These are phyloP conservation scores for Pantherophis vulpinus DNA, from an alignment of 2,797 vertebrate genomes.

Conservation along the genomic window DNA sequence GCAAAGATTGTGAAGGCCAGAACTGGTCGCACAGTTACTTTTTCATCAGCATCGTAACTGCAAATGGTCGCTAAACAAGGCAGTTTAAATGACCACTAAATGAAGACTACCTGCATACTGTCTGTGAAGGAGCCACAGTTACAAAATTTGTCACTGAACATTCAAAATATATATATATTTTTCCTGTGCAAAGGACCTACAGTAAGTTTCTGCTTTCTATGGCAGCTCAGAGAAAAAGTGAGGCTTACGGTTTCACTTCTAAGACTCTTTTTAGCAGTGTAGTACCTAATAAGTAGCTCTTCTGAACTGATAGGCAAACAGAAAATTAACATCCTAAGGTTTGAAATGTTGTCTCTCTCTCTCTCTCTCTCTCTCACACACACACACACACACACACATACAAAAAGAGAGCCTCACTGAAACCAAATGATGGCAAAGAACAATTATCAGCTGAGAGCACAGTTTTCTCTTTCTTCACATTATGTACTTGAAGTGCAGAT, in stretches of 20 bases:
- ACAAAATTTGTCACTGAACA: background rate
- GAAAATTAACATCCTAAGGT: slow-evolving; percentile 1
- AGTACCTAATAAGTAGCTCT: background rate
- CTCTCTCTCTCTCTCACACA: too few relatives aligned
- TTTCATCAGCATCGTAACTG: background rate
- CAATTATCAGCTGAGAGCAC: background rate
- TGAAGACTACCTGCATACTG: background rate
- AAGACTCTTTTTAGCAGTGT: background rate
- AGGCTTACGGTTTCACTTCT: background rate
- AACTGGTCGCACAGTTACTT: background rate
- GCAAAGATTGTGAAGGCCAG: background rate
- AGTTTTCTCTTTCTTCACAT: background rate
- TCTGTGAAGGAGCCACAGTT: background rate
- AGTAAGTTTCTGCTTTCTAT: background rate
- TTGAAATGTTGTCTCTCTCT: background rate
- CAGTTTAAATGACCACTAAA: background rate
- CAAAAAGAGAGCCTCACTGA: background rate
- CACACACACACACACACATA: too few relatives aligned
- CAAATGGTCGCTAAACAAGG: background rate
- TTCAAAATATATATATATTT: background rate
- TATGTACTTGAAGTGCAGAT: background rate
- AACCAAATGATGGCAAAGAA: background rate
- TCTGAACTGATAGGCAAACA: background rate
- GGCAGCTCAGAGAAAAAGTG: background rate
- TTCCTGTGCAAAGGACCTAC: background rate